Base-by-base conservation (phyloP, 2,113 vertebrate species). In the Climacteris rufus region DNA sequence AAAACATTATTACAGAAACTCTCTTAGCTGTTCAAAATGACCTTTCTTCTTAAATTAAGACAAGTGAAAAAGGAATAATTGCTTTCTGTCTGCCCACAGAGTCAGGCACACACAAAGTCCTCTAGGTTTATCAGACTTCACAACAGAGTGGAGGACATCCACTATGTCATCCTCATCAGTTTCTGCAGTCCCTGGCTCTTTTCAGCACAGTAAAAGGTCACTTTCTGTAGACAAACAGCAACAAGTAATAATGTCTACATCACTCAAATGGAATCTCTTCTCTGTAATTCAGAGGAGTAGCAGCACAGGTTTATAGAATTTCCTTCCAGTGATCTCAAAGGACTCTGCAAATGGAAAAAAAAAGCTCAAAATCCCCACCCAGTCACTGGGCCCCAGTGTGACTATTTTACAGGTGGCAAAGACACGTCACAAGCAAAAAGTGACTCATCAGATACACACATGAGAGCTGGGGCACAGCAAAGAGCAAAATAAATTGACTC, bases 241-340 rank as follows among this genome's bases (percentile, higher is more conserved):
- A 83, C 35, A 79, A 79, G 82, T 72, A 94, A 77, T 79, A 89
- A 80, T 54, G 40, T 60, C 83, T 94, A 44, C 93, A 54, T 91
- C 68, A 33, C 70, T 80, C 82, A 94, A 13, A 90, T 90, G 30
- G 64, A 81, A 79, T 82, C 78, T 92, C 78, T 87, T 93, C 60
- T 49, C 90, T 93, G 88, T 83, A 92, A 69, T 93, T 84, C 84
- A 89, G 81, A 92, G 63, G n/a, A 94, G 72, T 33, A 92, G 83
- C 56, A 92, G 75, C 69, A 78, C 37, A 85, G 21, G 68, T 89
- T 90, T 90, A 83, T 42, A 91, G 60, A 87, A 85, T 81, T 96
- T 94, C 53, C 85, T 87, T 95, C 53, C 75, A 79, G 50, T 57
- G 40, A 77, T 80, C 68, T 81, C 90, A 93, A 78, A 80, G 89